Percentiles rank a stretch among this genome's conserved stretches.
These are phyloP conservation scores for Drosophila nasuta DNA, from an alignment of 1,140 invertebrate genomes.

Conservation along the genomic window DNA sequence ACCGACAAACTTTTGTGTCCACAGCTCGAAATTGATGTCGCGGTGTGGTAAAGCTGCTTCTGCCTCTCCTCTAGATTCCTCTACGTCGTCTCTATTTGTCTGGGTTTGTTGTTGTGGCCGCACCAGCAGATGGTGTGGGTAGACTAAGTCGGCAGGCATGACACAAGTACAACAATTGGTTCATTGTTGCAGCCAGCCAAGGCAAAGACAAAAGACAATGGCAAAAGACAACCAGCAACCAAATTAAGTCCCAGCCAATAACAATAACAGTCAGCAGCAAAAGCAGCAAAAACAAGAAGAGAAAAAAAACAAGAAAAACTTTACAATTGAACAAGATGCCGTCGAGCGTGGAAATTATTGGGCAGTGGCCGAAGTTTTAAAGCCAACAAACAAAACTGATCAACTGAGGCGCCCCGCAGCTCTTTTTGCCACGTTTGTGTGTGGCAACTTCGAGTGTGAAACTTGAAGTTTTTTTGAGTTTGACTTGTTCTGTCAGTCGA, in stretches of 20 bases:
- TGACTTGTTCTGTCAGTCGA: slow-evolving; percentile 51
- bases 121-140: slow-evolving; percentile 81
- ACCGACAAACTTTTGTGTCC: slow-evolving; percentile 84
- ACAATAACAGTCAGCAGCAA: slow-evolving; percentile 23
- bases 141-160: slow-evolving; percentile 64
- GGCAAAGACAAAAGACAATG: slow-evolving; percentile 20
- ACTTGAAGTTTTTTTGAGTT: slow-evolving; percentile 56
- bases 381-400: slow-evolving; percentile 61
- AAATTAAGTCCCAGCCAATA: slow-evolving; percentile 53
- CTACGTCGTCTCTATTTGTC: background rate
- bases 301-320: slow-evolving; percentile 42
- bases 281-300: too few species aligned
- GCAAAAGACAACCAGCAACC: slow-evolving; percentile 18
- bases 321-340: slow-evolving; percentile 77
- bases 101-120: slow-evolving; percentile 37
- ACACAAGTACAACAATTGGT: slow-evolving; percentile 46
- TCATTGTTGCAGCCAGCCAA: slow-evolving; percentile 33
- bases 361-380: slow-evolving; percentile 66
- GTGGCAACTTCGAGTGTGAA: slow-evolving; percentile 31
- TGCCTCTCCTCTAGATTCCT: background rate
- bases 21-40: slow-evolving; percentile 83
- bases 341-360: slow-evolving; percentile 80
- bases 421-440: slow-evolving; percentile 51
- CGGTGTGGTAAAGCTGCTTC: slow-evolving; percentile 47
- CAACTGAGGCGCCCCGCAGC: slow-evolving; percentile 59